A percentile compares a stretch with the other conserved stretches of the same genome.
These are phyloP conservation scores for Cygnus atratus DNA, from an alignment of 2,113 vertebrate species.

Conservation along the genomic window DNA sequence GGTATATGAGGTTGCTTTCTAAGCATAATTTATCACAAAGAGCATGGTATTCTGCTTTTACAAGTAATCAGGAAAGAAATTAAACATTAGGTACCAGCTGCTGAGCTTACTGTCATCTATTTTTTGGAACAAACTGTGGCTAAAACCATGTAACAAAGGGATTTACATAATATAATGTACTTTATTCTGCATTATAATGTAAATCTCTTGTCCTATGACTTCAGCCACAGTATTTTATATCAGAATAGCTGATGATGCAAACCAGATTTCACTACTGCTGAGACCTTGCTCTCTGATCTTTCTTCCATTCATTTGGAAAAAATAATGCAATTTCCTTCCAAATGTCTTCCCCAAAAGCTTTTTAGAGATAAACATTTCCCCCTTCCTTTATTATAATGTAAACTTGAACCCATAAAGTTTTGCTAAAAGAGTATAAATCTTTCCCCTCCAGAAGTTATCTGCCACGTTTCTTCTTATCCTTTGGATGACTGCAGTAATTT, in stretches of 20 bases:
- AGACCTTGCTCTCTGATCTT: slow-evolving; percentile 38
- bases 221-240: not conserved
- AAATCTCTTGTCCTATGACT: not conserved
- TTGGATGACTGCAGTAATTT: slow-evolving; percentile 70
- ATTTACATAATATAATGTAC: not conserved
- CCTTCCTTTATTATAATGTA: slow-evolving; percentile 47
- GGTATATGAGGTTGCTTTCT: not conserved
- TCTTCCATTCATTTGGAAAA: not conserved
- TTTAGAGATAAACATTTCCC: not conserved
- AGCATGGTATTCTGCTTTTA: not conserved
- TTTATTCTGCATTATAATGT: not conserved
- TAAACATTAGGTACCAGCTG: not conserved
- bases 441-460: slow-evolving; percentile 49
- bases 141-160: not conserved
- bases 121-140: not conserved
- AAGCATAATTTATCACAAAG: not conserved
- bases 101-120: not conserved
- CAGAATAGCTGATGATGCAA: slow-evolving; percentile 29
- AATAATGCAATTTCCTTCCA: not conserved
- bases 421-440: slow-evolving; percentile 64
- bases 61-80: not conserved
- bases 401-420: slow-evolving; percentile 57
- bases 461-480: slow-evolving; percentile 68
- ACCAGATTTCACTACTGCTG: not conserved
- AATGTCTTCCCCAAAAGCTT: slow-evolving; percentile 38